Base-by-base conservation (phyloP, 1,140 invertebrate species). In the Bombus balteatus region DNA sequence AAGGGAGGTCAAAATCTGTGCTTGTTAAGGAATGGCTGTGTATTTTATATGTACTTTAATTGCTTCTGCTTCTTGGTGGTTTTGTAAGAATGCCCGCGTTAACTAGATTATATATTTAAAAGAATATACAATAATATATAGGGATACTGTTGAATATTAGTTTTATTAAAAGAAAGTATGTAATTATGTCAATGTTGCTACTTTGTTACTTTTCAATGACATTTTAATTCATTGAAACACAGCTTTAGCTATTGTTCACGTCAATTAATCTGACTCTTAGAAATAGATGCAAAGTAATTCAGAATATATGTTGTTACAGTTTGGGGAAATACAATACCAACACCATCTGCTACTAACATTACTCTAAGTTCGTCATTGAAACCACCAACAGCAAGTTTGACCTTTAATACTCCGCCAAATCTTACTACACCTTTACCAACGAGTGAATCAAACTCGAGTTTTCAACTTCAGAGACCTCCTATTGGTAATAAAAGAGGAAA, bases 381-480 rank as follows among this genome's bases (percentile, higher is more conserved):
- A 89, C 96, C 96, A 80, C 94, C 96, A 41, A 96, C 94, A 53
- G 90, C 94, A 59, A 93, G 95, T 88, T 95, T 95, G 62, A 94
- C 90, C 89, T 95, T 95, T 85, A 95, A 94, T 90, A 80, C 93
- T 68, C 92, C 95, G 66, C 90, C 92, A 71, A 95, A 95, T 87
- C 83, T 95, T 32, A 95, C 94, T 25, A 92, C 94, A 77, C 94
- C 94, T 68, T 89, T 95, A 57, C 88, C 94, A 59, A 78, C 91
- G 10, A 92, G 89, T 10, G 94, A 94, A 81, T 71, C 93, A 13
- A 93, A 84, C 83, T 93, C 94, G 4, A 94, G 92, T 90, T 97
- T 97, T 94, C 96, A 97, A 92, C 95, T 97, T 15, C 97, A 97
- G 93, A 97, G 97, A 91, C 97, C 97, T 68, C 97, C 97, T 4